A percentile compares a stretch with the other conserved stretches of the same genome.
These are phyloP conservation scores for Pantala flavescens DNA, from an alignment of 1,140 invertebrate genomes.

Conservation along the genomic window DNA sequence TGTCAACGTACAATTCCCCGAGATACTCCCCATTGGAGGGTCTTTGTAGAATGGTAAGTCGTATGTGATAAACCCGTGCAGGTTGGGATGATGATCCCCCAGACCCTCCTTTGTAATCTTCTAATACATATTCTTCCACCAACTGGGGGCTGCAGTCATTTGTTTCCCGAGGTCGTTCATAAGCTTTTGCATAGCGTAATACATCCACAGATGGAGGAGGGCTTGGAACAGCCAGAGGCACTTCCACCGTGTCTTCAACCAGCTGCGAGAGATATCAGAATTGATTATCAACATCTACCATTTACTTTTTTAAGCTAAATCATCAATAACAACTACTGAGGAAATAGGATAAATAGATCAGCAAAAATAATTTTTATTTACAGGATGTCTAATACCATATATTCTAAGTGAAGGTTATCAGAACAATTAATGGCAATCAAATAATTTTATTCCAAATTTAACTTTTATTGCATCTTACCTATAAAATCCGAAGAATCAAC, in stretches of 20 bases:
- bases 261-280: conserved; percentile 20
- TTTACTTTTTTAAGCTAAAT: no score
- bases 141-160: conserved; percentile 68
- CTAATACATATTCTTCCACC: conserved; percentile 80
- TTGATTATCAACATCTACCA: no score
- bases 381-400: no score
- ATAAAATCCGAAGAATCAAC: no score
- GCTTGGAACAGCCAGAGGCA: neutral
- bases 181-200: conserved; percentile 32
- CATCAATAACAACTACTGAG: no score
- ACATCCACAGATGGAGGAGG: conserved; percentile 26
- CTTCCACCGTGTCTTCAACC: conserved; percentile 22
- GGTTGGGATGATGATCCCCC: conserved; percentile 29
- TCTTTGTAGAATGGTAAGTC: conserved; percentile 72
- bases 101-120: conserved; percentile 51
- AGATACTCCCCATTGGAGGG: conserved; percentile 77
- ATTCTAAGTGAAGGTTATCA: no score
- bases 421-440: no score
- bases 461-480: no score
- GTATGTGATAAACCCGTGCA: conserved; percentile 66
- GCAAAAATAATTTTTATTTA: no score
- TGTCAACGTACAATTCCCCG: conserved; percentile 81
- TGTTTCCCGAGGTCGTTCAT: conserved; percentile 54
- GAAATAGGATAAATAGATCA: no score
- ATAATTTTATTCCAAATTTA: no score